These are phyloP conservation scores for Hephaestus fuliginosus DNA, from an alignment of 2,797 vertebrate species.

Conservation along the genomic window DNA sequence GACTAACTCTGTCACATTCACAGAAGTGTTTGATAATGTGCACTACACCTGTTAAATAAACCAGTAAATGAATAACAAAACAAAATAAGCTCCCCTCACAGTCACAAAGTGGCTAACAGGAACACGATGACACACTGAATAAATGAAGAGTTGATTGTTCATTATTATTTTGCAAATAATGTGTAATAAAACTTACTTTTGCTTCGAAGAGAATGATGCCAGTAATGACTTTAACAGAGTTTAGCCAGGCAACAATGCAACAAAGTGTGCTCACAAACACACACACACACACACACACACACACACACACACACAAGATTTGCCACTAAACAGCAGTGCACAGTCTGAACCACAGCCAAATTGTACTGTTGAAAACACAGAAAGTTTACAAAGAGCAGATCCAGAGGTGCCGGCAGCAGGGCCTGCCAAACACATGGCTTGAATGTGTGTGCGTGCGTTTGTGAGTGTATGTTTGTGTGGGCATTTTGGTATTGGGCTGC, in stretches of 20 bases:
- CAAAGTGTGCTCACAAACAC: background rate
- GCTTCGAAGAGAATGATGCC: background rate
- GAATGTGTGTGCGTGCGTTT: conserved; percentile 5
- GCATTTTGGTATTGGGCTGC: conserved; percentile 2
- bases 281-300: background rate
- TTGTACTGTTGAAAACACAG: conserved; percentile 9
- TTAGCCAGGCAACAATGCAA: background rate
- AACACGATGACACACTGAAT: background rate
- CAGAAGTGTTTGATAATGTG: too few relatives aligned
- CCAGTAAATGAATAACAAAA: too few relatives aligned
- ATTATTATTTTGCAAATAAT: conserved; percentile 2
- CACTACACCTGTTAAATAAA: too few relatives aligned
- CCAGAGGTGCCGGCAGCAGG: conserved; percentile 9
- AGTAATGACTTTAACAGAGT: conserved; percentile 6
- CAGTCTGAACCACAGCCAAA: conserved; percentile 15
- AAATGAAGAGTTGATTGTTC: background rate
- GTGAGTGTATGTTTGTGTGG: background rate
- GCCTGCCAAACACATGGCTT: conserved; percentile 21
- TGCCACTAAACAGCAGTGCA: background rate
- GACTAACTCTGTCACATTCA: too few relatives aligned
- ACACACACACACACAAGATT: background rate
- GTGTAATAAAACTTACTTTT: background rate
- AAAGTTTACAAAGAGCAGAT: conserved; percentile 20
- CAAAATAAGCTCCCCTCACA: background rate
- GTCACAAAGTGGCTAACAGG: background rate